These are phyloP conservation scores for Patella depressa DNA, from an alignment of 2,888 invertebrate species.

Conservation along the genomic window DNA sequence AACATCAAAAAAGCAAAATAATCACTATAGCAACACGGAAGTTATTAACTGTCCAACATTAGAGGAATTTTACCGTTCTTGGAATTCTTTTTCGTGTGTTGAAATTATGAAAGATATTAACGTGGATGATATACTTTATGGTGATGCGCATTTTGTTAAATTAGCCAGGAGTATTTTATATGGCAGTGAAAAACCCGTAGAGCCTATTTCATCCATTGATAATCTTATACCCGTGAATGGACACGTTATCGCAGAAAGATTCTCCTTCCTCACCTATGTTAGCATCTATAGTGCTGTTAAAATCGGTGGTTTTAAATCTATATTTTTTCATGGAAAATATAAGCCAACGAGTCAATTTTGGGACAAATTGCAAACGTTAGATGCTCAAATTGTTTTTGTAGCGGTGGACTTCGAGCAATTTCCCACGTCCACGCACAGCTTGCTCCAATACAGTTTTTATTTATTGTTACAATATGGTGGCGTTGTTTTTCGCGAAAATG, in stretches of 20 bases:
- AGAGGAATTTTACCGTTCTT: neutral
- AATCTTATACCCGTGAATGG: neutral
- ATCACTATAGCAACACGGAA: neutral
- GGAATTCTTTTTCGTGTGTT: neutral
- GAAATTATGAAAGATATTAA: neutral
- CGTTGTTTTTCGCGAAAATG: neutral
- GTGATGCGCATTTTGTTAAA: neutral
- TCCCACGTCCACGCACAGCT: neutral
- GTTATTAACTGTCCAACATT: neutral
- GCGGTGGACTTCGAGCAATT: neutral
- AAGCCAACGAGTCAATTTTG: neutral
- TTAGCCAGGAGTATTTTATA: neutral
- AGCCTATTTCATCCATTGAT: neutral
- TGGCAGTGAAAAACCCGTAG: neutral
- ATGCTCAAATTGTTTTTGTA: neutral
- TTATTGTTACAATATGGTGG: slow-evolving; percentile 1
- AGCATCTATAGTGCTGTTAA: neutral
- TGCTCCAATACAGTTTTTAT: neutral
- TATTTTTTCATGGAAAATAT: neutral
- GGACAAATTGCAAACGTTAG: neutral
- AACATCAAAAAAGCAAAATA: too few species aligned
- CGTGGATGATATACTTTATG: neutral
- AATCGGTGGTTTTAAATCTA: neutral
- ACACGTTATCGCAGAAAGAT: neutral
- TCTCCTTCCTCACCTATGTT: neutral